phyloP scores from a whole-genome alignment of 2,113 vertebrate species.

The Mesoclemmys tuberculata region DNA sequence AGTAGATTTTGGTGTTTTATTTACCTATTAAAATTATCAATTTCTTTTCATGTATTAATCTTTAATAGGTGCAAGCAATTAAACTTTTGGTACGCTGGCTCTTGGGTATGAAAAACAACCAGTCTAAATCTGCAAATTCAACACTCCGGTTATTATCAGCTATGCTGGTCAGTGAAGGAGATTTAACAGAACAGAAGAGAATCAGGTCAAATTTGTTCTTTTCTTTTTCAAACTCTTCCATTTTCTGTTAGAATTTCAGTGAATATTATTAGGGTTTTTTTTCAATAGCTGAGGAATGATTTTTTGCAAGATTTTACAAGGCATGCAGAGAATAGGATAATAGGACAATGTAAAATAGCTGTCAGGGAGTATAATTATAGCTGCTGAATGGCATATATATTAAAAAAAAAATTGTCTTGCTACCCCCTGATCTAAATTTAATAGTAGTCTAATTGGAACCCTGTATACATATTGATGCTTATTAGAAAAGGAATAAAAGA shows the following conservation, averaged over 20 bases:
- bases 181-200: conserved; percentile 97
- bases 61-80: conserved; percentile 95
- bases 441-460: background rate
- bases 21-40: conserved; percentile 1
- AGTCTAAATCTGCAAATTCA: conserved; percentile 97
- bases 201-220: conserved; percentile 87
- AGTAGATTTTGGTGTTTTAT: background rate
- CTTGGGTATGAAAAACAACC: conserved; percentile 99
- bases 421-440: background rate
- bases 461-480: background rate
- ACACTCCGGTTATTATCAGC: conserved; percentile 96
- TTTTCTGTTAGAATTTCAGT: background rate
- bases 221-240: background rate
- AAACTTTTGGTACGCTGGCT: conserved; percentile 98
- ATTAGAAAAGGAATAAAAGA: background rate
- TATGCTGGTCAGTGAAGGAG: conserved; percentile 98
- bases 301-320: background rate
- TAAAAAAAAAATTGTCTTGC: background rate
- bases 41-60: conserved; percentile 57
- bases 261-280: background rate
- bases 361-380: background rate
- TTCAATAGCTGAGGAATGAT: background rate
- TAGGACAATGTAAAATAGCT: background rate
- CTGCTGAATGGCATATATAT: background rate
- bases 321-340: background rate